phyloP scores from a whole-genome alignment of 2,888 invertebrate genomes.

The Tromatobia lineatoria region DNA sequence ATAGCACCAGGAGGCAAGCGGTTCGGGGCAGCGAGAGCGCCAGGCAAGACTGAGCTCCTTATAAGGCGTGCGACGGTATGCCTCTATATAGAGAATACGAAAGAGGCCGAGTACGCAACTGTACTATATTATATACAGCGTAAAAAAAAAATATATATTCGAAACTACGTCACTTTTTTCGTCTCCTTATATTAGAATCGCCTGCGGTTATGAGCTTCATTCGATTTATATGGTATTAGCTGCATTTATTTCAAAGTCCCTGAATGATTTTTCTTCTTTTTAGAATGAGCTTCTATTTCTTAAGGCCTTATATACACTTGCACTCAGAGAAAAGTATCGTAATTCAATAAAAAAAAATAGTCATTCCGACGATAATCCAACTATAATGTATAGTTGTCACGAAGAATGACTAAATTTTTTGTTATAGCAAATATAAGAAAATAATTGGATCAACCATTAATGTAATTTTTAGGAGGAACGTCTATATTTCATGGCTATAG shows the following conservation, averaged over 20 bases:
- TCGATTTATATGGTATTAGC: neutral
- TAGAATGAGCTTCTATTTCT: too few species aligned
- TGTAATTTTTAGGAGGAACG: too few species aligned
- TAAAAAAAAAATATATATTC: constrained; percentile 35
- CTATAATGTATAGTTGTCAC: too few species aligned
- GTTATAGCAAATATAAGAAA: too few species aligned
- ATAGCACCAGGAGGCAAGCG: constrained; percentile 63
- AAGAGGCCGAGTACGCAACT: constrained; percentile 79
- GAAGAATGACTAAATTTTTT: too few species aligned
- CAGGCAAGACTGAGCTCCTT: constrained; percentile 73
- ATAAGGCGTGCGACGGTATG: constrained; percentile 80
- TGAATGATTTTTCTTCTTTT: too few species aligned
- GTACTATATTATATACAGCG: constrained; percentile 68
- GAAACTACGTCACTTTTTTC: neutral
- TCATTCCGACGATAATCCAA: too few species aligned
- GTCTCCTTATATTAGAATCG: constrained; percentile 12
- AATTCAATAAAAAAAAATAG: too few species aligned
- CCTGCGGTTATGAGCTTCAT: neutral
- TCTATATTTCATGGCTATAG: too few species aligned
- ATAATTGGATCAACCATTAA: too few species aligned
- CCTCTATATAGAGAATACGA: constrained; percentile 79
- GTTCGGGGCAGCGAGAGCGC: constrained; percentile 76
- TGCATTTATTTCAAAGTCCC: neutral
- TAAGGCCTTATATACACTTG: too few species aligned
- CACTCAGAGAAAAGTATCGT: too few species aligned